Evolutionary conservation across 2,113 vertebrate species (phyloP), one percentile per base, ranked within the genome.

Genomic region (Aptenodytes forsteri): DNA sequence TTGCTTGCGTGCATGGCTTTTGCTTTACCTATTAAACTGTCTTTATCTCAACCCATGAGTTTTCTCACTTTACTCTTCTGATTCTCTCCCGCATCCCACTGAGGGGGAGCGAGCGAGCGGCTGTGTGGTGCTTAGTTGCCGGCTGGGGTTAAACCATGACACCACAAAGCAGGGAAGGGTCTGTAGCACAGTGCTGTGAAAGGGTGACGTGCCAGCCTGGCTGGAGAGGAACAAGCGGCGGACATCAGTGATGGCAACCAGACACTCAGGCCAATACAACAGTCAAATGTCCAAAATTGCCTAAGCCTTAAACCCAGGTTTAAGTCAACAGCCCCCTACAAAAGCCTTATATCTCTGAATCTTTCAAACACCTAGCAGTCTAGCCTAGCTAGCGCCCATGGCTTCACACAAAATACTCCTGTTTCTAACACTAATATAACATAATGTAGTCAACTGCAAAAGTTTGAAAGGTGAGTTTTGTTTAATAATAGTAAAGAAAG

Each of bases 341-440:
- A 42, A 69, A 65, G n/a, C 40, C 29, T 58, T 23, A 38, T 21
- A 7, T 29, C 25, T 52, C 52, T 59, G 16, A 40, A 75, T 29
- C 23, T 46, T 61, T 61, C 46, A 16, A 67, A n/a, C 8, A 5
- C 23, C 38, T 61, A 46, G 19, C 32, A 61, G 27, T 23, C 46
- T 61, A 34, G 30, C 38, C 46, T 25, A 76, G 44, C 47, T 13
- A 34, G 12, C 16, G 40, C 29, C 56, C 0, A 0, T 14, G 50
- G 47, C 15, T 76, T 87, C 59, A 66, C 16, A 54, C 15, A 70
- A 83, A 65, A 25, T 5, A 0, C 3, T 69, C 13, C 40, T 46
- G 6, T 87, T 89, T 90, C 44, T 83, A 80, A 65, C 19, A 47
- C 11, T 13, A 59, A 5, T 30, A 46, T 4, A 73, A 65, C 4